Evolutionary conservation across 2,113 vertebrate genomes (phyloP).

Genomic region (Erythrocercus mccallii): DNA sequence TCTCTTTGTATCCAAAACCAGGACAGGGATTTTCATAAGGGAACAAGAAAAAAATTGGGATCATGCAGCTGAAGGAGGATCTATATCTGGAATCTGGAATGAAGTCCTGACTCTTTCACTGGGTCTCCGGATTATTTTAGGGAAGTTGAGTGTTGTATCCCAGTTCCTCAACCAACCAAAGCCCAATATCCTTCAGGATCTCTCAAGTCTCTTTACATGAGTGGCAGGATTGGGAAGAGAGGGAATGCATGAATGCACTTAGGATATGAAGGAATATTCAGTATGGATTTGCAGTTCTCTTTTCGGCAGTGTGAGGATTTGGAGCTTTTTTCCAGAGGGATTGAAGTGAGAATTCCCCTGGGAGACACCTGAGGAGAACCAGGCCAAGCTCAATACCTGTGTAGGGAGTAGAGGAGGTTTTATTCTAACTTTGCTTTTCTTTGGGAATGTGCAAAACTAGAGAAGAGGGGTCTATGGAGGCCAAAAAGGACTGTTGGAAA

Average conservation of each 20-base stretch:
- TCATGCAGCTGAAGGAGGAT: neutral
- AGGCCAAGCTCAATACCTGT: neutral
- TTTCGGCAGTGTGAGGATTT: neutral
- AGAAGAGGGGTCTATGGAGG: neutral
- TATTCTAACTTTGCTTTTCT: neutral
- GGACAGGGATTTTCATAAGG: neutral
- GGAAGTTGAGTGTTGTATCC: neutral
- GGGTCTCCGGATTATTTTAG: neutral
- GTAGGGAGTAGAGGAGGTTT: neutral
- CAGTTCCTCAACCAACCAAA: neutral
- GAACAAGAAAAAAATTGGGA: neutral
- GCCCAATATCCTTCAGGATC: neutral
- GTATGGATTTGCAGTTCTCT: neutral
- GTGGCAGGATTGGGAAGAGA: neutral
- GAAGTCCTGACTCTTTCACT: neutral
- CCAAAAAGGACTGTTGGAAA: neutral
- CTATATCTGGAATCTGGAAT: neutral
- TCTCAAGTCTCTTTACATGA: neutral
- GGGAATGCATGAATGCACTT: accelerated
- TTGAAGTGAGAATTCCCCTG: neutral
- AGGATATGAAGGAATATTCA: neutral
- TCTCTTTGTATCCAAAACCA: neutral
- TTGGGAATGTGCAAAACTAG: neutral
- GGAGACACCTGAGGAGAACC: neutral
- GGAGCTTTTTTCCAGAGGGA: neutral